phyloP scores from a whole-genome alignment of 2,797 vertebrate genomes.

The Danionella dracula region DNA sequence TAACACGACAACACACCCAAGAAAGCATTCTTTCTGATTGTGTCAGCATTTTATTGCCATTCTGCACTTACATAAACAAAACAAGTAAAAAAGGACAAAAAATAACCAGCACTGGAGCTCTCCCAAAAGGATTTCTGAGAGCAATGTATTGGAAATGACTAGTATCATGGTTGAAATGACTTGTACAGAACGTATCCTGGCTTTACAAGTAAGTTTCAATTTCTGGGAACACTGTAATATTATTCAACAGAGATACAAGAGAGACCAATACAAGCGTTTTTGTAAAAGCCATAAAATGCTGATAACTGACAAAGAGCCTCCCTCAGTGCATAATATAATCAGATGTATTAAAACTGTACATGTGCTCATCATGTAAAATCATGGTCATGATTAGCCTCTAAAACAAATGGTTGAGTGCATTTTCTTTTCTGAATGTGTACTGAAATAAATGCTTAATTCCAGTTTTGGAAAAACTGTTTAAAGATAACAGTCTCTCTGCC shows the following conservation, averaged over 20 bases:
- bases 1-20: background rate
- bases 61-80: constrained; percentile 45
- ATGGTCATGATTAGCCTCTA: background rate
- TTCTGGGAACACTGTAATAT: too few species aligned
- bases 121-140: background rate
- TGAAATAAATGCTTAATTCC: constrained; percentile 67
- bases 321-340: background rate
- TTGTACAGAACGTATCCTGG: too few species aligned
- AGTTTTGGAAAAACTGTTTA: constrained; percentile 88
- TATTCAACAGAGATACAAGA: too few species aligned
- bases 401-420: background rate
- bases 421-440: constrained; percentile 27
- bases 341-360: background rate
- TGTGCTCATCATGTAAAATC: background rate
- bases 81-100: constrained; percentile 41
- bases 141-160: constrained; percentile 39
- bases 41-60: constrained; percentile 47
- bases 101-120: background rate
- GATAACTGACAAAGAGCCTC: background rate
- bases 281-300: constrained; percentile 14
- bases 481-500: constrained; percentile 84
- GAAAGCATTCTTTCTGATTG: background rate
- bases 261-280: background rate
- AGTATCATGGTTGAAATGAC: constrained; percentile 15
- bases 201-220: too few species aligned